Percentiles rank a stretch among this genome's conserved stretches.
Evolutionary conservation across 2,797 vertebrate species (phyloP).

Genomic region (Peromyscus aztecus): DNA sequence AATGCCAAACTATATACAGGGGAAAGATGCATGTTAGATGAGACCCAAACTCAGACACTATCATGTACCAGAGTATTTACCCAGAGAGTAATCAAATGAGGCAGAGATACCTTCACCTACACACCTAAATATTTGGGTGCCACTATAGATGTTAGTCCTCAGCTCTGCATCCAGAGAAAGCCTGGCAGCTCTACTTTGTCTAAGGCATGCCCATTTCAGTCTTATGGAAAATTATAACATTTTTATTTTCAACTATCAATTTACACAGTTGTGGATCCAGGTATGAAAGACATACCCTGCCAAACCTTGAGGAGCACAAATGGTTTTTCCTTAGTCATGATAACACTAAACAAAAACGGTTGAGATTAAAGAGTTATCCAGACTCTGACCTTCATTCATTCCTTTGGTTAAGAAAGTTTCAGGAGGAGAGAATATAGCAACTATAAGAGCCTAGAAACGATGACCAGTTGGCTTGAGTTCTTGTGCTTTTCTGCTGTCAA

Average conservation of each 20-base stretch:
- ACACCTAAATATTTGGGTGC: not conserved
- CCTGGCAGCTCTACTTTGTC: not conserved
- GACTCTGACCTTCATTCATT: not conserved
- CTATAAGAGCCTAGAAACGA: not conserved
- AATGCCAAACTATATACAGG: not conserved
- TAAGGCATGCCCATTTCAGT: not conserved
- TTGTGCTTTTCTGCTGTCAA: not conserved
- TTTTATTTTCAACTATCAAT: not conserved
- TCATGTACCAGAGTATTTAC: not conserved
- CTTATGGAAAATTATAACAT: not conserved
- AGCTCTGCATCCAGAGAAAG: not conserved
- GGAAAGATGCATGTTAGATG: not conserved
- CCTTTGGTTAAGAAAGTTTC: not conserved
- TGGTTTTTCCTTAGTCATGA: not conserved
- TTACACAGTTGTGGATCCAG: not conserved
- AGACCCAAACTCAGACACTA: not conserved
- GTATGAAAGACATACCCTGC: not conserved
- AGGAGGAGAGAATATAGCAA: not conserved
- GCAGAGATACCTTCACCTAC: rapidly evolving
- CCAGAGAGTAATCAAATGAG: not conserved
- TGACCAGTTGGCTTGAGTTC: not conserved
- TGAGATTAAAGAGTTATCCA: not conserved
- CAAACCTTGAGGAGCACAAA: not conserved
- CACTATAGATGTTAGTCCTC: no score
- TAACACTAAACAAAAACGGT: not conserved